phyloP scores from a whole-genome alignment of 2,888 invertebrate species.

The Cordilura impudica region DNA sequence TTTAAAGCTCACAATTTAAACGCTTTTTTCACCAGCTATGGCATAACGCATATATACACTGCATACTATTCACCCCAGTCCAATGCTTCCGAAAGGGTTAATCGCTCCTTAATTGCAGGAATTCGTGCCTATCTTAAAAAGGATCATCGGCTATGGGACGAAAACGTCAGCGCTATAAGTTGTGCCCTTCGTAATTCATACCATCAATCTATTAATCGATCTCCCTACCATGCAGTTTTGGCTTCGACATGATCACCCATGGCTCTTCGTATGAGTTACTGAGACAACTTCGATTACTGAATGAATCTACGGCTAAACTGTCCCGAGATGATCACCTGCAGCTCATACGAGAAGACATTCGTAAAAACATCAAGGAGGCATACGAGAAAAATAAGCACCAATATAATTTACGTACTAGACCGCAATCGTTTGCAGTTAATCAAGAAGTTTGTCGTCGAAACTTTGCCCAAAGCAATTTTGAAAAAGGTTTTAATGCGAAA shows the following conservation, averaged over 20 bases:
- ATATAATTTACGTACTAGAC: conserved; percentile 22
- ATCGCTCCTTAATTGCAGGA: not conserved
- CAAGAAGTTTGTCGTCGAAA: conserved; percentile 10
- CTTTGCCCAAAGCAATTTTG: conserved; percentile 7
- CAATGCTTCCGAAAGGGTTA: conserved; percentile 1
- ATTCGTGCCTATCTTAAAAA: too few relatives aligned
- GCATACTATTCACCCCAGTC: too few relatives aligned
- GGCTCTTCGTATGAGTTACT: not conserved
- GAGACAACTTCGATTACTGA: not conserved
- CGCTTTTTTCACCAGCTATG: too few relatives aligned
- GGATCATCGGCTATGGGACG: conserved; percentile 33
- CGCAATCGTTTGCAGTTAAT: not conserved
- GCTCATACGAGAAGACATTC: conserved; percentile 7
- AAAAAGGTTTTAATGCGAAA: too few relatives aligned
- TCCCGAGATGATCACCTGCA: too few relatives aligned
- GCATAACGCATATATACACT: too few relatives aligned
- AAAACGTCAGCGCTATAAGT: conserved; percentile 16
- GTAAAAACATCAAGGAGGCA: too few relatives aligned
- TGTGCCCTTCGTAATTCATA: conserved; percentile 37
- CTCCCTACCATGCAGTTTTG: conserved; percentile 25
- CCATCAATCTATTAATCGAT: not conserved
- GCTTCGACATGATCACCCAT: too few relatives aligned
- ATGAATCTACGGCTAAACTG: conserved; percentile 8
- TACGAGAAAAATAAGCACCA: not conserved
- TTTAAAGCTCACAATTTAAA: too few relatives aligned